phyloP scores from a whole-genome alignment of 2,888 invertebrate species.

The Pseudeuparius sepicola region DNA sequence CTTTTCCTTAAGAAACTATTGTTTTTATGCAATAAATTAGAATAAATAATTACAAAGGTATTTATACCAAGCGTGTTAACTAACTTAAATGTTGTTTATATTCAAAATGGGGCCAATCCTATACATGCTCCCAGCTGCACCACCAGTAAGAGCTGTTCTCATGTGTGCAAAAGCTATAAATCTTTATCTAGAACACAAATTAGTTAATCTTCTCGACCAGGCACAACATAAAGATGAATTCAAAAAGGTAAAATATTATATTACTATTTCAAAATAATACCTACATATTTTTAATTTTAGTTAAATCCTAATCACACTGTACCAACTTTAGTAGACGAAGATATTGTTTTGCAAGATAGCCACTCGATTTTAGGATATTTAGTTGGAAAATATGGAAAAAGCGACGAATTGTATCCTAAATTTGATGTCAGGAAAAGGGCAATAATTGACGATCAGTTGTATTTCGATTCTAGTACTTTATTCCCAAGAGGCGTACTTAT shows the following conservation, averaged over 20 bases:
- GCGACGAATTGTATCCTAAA: constrained; percentile 46
- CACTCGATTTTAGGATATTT: constrained; percentile 56
- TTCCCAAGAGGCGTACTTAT: constrained; percentile 37
- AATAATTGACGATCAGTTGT: constrained; percentile 43
- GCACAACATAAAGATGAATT: no score
- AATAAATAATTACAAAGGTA: no score
- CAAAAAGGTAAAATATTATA: no score
- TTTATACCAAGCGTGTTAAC: no score
- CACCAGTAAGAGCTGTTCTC: constrained; percentile 42
- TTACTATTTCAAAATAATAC: no score
- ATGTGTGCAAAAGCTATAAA: constrained; percentile 39
- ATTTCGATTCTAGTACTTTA: constrained; percentile 45
- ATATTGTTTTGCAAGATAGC: constrained; percentile 51
- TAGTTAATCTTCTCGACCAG: no score
- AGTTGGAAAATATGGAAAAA: constrained; percentile 46
- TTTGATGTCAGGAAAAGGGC: constrained; percentile 43
- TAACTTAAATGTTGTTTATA: no score
- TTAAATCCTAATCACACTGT: constrained; percentile 57
- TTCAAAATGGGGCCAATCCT: constrained; percentile 18
- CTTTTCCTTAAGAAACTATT: no score
- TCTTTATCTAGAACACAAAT: constrained; percentile 38
- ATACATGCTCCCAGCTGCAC: constrained; percentile 28
- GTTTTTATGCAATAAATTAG: no score
- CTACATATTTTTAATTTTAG: constrained; percentile 40
- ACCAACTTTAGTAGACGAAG: constrained; percentile 50